A percentile compares a stretch with the other conserved stretches of the same genome.
Conservation (phyloP, 2,113 vertebrate genomes). For the Sorex fumeus region DNA sequence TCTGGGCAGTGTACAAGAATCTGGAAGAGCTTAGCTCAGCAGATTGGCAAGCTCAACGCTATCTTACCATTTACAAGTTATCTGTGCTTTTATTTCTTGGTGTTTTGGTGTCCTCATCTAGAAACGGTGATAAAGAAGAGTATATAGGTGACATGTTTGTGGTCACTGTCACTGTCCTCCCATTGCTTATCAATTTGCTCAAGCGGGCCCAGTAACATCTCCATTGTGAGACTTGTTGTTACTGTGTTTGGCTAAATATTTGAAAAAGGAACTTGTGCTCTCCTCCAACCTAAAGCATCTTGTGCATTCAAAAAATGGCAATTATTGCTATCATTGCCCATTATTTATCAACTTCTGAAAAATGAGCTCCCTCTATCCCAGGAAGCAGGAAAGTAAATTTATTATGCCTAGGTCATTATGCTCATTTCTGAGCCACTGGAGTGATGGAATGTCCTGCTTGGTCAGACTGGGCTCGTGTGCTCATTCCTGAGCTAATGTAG, state of each 20-base stretch:
- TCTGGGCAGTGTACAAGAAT: background rate
- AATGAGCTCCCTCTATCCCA: background rate
- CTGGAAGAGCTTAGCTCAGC: background rate
- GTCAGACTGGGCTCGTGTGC: background rate
- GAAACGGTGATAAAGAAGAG: background rate
- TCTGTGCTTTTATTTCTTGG: background rate
- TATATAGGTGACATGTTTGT: too few relatives aligned
- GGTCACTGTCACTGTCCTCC: too few relatives aligned
- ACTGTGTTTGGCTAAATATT: background rate
- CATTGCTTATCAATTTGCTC: too few relatives aligned
- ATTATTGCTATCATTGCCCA: background rate
- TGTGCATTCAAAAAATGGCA: too few relatives aligned
- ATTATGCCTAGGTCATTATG: too few relatives aligned
- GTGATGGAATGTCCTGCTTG: too few relatives aligned
- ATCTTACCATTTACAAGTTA: background rate
- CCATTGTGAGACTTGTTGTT: too few relatives aligned
- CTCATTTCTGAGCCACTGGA: background rate
- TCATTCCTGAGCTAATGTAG: too few relatives aligned
- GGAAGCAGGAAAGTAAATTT: background rate
- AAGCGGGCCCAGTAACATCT: too few relatives aligned
- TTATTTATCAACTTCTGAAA: background rate
- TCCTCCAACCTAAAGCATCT: background rate
- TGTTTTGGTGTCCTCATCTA: background rate
- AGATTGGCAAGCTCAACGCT: background rate
- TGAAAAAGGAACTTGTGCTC: background rate